A percentile compares a stretch with the other conserved stretches of the same genome.
Conservation (phyloP, 2,113 vertebrate species). For the Anas platyrhynchos region DNA sequence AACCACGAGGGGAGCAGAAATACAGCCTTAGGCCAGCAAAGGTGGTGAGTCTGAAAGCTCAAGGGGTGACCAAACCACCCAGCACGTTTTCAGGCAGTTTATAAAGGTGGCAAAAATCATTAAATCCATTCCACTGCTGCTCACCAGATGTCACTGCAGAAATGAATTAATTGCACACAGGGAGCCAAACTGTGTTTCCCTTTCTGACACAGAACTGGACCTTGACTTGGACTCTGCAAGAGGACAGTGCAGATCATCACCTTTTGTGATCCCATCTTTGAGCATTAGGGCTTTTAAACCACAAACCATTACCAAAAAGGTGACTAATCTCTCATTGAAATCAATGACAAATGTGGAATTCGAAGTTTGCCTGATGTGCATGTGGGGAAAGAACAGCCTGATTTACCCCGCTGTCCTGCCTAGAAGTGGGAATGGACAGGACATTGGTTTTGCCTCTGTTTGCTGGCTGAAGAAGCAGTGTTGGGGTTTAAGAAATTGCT, state of each 20-base stretch:
- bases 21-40: neutral
- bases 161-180: neutral
- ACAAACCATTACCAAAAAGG: neutral
- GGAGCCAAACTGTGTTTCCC: neutral
- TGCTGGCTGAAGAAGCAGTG: neutral
- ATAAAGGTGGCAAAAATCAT: conserved; percentile 27
- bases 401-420: neutral
- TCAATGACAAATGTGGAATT: neutral
- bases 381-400: neutral
- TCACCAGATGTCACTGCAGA: neutral
- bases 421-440: neutral
- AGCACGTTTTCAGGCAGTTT: neutral
- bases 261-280: neutral
- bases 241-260: neutral
- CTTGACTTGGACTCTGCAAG: neutral
- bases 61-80: neutral
- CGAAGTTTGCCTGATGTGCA: accelerated
- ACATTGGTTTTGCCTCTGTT: neutral
- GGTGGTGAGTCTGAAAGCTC: neutral
- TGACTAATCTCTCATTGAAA: neutral
- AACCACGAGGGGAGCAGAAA: neutral
- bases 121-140: conserved; percentile 3
- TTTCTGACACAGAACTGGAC: neutral
- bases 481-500: neutral
- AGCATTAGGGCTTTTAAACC: neutral